Percentiles rank a stretch among this genome's conserved stretches.
phyloP scores from a whole-genome alignment of 1,140 invertebrate genomes.

The Wasmannia auropunctata region DNA sequence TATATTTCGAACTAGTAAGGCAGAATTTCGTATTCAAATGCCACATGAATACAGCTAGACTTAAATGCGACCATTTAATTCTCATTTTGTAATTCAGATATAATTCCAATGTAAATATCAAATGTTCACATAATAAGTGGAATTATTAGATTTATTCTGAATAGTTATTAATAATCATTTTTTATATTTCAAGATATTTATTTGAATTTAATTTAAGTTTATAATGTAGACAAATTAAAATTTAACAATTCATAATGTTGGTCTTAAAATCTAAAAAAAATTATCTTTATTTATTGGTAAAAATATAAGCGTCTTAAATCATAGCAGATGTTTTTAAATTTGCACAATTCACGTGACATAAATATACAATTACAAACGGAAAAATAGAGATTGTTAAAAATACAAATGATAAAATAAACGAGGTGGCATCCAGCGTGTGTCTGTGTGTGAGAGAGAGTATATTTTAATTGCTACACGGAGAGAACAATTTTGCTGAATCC shows the following conservation, averaged over 20 bases:
- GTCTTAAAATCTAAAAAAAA: neutral
- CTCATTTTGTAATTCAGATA: neutral
- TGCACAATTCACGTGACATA: neutral
- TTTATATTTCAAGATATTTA: neutral
- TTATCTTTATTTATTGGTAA: neutral
- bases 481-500: too few species aligned
- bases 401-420: neutral
- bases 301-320: neutral
- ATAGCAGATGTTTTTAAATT: neutral
- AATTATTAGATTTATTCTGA: neutral
- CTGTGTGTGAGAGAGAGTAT: neutral
- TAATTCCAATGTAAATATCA: neutral
- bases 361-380: neutral
- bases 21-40: neutral
- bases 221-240: neutral
- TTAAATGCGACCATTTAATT: constrained; percentile 13
- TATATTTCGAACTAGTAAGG: constrained; percentile 25
- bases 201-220: neutral
- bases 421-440: neutral
- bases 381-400: neutral
- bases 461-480: too few species aligned
- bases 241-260: neutral
- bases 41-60: neutral
- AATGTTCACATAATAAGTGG: neutral
- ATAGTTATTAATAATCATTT: neutral